A percentile compares a stretch with the other conserved stretches of the same genome.
phyloP scores from a whole-genome alignment of 2,888 invertebrate genomes.

The Oscheius myriophilus region DNA sequence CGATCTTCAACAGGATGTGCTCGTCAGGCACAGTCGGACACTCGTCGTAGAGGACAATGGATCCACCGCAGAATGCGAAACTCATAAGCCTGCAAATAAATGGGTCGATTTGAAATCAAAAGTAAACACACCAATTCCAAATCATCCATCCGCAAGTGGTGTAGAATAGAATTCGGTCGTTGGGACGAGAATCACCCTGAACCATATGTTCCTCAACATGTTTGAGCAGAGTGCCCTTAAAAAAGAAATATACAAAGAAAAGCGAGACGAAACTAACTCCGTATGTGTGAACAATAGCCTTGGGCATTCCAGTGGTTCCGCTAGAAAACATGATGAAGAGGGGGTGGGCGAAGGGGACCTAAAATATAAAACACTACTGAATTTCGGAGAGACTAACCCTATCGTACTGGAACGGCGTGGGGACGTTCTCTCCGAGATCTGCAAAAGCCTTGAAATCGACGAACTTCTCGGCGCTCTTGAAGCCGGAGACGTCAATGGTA shows the following conservation, averaged over 20 bases:
- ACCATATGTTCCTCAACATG: conserved; percentile 76
- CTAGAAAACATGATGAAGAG: conserved; percentile 76
- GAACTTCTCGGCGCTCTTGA: conserved; percentile 40
- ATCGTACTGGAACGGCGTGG: conserved; percentile 35
- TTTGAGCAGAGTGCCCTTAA: conserved; percentile 76
- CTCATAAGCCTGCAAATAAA: conserved; percentile 64
- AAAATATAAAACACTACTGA: too few species aligned
- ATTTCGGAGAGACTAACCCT: conserved; percentile 32
- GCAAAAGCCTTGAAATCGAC: conserved; percentile 41
- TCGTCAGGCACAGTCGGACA: conserved; percentile 74
- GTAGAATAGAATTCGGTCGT: conserved; percentile 76
- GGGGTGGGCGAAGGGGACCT: conserved; percentile 76
- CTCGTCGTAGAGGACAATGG: conserved; percentile 76
- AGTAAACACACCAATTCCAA: conserved; percentile 75
- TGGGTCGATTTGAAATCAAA: too few species aligned
- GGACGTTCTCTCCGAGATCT: conserved; percentile 30
- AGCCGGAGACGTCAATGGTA: conserved; percentile 37
- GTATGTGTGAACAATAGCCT: conserved; percentile 76
- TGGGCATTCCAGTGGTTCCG: conserved; percentile 77
- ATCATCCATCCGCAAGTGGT: conserved; percentile 78
- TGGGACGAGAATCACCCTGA: conserved; percentile 73
- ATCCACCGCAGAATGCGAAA: conserved; percentile 71
- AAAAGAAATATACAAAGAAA: too few species aligned
- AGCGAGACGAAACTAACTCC: conserved; percentile 74
- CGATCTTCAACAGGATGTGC: conserved; percentile 73